A percentile compares a stretch with the other conserved stretches of the same genome.
Conservation (phyloP, 2,113 vertebrate genomes). For the Urocolius indicus region DNA sequence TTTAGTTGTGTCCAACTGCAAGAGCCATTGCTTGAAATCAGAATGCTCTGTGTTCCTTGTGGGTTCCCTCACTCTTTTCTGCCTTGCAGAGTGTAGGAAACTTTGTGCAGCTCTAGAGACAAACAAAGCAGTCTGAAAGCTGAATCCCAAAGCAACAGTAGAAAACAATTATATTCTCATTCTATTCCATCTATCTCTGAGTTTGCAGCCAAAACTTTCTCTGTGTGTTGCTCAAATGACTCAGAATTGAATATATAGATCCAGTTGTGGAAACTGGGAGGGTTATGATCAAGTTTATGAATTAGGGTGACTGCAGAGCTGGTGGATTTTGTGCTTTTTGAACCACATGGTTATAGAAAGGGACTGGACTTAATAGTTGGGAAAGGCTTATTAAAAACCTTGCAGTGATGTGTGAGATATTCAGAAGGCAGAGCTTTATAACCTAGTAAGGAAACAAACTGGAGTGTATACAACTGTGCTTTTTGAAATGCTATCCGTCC, state of each 20-base stretch:
- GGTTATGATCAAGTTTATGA: not conserved
- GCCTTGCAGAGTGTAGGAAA: not conserved
- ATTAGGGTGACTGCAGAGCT: not conserved
- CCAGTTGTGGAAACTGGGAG: not conserved
- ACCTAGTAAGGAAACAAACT: not conserved
- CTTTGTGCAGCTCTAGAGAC: not conserved
- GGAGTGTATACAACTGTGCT: not conserved
- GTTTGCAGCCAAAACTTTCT: not conserved
- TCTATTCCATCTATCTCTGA: not conserved
- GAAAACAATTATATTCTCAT: not conserved
- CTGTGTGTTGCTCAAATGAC: not conserved
- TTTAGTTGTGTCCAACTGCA: not conserved
- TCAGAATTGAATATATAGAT: not conserved
- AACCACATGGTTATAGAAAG: not conserved
- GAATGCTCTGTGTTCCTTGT: fast-evolving
- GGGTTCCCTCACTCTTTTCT: not conserved
- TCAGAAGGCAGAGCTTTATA: not conserved
- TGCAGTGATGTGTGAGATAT: not conserved
- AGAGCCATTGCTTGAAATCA: not conserved
- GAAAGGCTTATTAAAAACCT: not conserved
- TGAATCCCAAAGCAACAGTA: not conserved
- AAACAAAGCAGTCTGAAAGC: not conserved
- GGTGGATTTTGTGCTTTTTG: not conserved
- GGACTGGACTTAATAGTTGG: not conserved
- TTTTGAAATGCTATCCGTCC: not conserved